Percentiles rank a stretch among this genome's conserved stretches.
phyloP scores from a whole-genome alignment of 2,888 invertebrate genomes.

The Erebia palarica region DNA sequence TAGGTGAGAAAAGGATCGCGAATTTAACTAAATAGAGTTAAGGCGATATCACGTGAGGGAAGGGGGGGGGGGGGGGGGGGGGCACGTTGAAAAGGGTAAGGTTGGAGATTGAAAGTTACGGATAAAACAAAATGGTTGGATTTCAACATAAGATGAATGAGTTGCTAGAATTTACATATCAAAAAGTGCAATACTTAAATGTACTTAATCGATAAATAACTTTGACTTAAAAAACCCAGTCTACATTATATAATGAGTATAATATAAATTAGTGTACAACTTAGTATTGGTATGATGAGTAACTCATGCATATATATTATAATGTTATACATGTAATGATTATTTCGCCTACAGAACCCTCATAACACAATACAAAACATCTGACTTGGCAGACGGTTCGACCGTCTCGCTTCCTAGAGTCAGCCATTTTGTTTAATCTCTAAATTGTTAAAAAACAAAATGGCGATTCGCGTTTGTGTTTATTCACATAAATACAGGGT shows the following conservation, averaged over 20 bases:
- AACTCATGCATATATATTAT: slow-evolving; percentile 32
- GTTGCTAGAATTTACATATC: neutral
- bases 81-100: neutral
- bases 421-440: no score
- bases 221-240: slow-evolving; percentile 18
- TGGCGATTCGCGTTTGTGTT: no score
- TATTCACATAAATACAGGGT: no score
- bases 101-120: neutral
- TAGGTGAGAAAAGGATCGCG: neutral
- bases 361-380: neutral
- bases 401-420: neutral
- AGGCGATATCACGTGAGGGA: neutral
- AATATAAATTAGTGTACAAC: slow-evolving; percentile 12
- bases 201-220: neutral
- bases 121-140: neutral
- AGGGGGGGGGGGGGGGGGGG: no score
- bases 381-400: neutral
- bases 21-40: neutral
- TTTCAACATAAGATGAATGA: neutral
- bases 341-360: slow-evolving; percentile 9
- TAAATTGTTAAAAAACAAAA: no score
- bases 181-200: neutral
- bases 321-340: neutral
- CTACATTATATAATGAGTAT: slow-evolving; percentile 46
- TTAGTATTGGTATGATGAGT: slow-evolving; percentile 14